Conservation (phyloP, 1,140 invertebrate species). For the Ips nitidus region DNA sequence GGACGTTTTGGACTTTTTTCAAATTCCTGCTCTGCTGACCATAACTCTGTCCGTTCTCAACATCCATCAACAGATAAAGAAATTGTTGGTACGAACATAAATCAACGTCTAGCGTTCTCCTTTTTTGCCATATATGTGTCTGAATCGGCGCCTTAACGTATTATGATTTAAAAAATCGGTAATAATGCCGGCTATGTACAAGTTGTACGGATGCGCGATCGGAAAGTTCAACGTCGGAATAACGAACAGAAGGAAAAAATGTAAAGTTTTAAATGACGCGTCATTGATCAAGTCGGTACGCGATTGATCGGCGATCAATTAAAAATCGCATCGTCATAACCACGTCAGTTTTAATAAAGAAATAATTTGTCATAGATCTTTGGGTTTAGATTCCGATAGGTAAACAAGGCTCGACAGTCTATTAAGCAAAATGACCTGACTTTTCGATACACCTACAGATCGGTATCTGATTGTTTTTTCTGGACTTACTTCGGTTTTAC, state of each 20-base stretch:
- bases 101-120: constrained; percentile 8
- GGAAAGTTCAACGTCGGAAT: not conserved
- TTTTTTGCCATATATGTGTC: constrained; percentile 10
- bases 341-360: constrained; percentile 21
- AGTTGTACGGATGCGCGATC: not conserved
- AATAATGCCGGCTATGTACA: not conserved
- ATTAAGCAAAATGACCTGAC: constrained; percentile 25
- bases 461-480: constrained; percentile 16
- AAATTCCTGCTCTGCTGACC: not conserved
- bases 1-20: not conserved
- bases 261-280: not conserved
- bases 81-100: constrained; percentile 1
- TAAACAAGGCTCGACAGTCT: constrained; percentile 17
- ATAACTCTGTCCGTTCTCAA: constrained; percentile 10
- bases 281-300: not conserved
- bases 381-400: constrained; percentile 8
- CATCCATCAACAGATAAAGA: constrained; percentile 7
- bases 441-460: constrained; percentile 22
- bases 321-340: constrained; percentile 18
- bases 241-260: not conserved
- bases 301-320: constrained; percentile 21
- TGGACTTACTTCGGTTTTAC: constrained; percentile 7
- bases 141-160: constrained; percentile 9
- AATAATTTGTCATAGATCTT: constrained; percentile 18
- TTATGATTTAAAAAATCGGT: constrained; percentile 6